Conservation (phyloP, 2,113 vertebrate species). For the Embiotoca jacksoni region DNA sequence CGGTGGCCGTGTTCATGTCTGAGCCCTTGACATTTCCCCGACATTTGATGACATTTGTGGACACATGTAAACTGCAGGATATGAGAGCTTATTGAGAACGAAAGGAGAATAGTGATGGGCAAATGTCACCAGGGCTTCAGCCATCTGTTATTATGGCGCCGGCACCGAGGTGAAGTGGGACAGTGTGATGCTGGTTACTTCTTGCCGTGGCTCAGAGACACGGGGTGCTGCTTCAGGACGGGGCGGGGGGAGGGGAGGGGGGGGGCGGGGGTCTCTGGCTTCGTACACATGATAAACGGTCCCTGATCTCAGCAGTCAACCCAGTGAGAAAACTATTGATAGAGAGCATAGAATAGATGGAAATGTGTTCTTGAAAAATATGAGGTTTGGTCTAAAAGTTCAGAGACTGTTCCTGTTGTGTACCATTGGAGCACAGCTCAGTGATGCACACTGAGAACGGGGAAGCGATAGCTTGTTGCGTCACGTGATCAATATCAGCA, state of each 20-base stretch:
- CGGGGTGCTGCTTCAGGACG: too few species aligned
- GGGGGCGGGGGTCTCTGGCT: background rate
- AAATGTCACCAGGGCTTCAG: conserved; percentile 76
- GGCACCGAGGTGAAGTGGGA: conserved; percentile 40
- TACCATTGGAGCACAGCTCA: too few species aligned
- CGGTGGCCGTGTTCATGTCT: conserved; percentile 37
- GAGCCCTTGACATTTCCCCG: conserved; percentile 83
- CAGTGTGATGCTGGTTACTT: conserved; percentile 12
- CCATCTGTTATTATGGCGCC: conserved; percentile 77
- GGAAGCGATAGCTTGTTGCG: too few species aligned
- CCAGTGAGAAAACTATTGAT: too few species aligned
- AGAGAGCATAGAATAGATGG: too few species aligned
- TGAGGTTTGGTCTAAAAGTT: too few species aligned
- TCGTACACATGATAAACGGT: background rate
- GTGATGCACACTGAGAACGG: too few species aligned
- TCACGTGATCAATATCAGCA: too few species aligned
- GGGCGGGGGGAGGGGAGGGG: too few species aligned
- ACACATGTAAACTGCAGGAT: conserved; percentile 72
- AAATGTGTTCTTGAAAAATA: too few species aligned
- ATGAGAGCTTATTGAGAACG: conserved; percentile 69
- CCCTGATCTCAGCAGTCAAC: background rate
- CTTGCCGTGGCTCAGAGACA: conserved; percentile 5
- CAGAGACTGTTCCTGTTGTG: too few species aligned
- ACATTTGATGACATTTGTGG: conserved; percentile 86
- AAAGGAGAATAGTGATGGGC: conserved; percentile 56